Evolutionary conservation across 2,888 invertebrate species (phyloP), one percentile per base, ranked within the genome.

Genomic region (Lomographa bimaculata): DNA sequence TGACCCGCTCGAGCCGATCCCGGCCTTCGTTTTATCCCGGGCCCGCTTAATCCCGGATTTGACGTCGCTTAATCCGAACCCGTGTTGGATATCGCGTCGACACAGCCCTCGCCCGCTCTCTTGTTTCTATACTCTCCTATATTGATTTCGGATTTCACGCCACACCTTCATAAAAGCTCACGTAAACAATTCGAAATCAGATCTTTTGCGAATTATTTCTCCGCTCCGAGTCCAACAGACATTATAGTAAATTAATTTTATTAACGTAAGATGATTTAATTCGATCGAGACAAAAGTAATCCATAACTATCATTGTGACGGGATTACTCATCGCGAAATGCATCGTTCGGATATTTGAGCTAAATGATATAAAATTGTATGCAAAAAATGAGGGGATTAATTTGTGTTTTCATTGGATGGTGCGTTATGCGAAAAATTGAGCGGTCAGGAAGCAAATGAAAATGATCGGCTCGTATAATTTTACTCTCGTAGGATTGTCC

Each of bases 21-120:
- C 75, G 67, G 71, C 67, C 73, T 72, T 66, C 73, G 78, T 69
- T 84, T 85, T 86, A 85, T 85, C 85, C 87, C 75, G 69, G 78
- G 57, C 74, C 69, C 70, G 74, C 68, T 87, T 89, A 90, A 89
- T 89, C 90, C 89, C 66, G 85, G 89, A 89, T 89, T 89, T 85
- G 83, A 83, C 89, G 90, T 89, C 84, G 83, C 87, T 90, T 91
- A 92, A 91, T 92, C 92, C 91, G 87, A 73, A 90, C 91, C 91
- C 91, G 90, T 91, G 91, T 91, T 89, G 91, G 90, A 89, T 90
- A 90, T 91, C 91, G 90, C 91, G 91, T 83, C 86, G 83, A 81
- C 87, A 86, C 87, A 86, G 80, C 76, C 77, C 73, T 74, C 77
- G 65, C 66, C 73, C 77, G 71, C 72, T 71, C 80, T 75, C 72